phyloP scores from a whole-genome alignment of 1,140 invertebrate genomes.

The Drosophila nigromelanica region DNA sequence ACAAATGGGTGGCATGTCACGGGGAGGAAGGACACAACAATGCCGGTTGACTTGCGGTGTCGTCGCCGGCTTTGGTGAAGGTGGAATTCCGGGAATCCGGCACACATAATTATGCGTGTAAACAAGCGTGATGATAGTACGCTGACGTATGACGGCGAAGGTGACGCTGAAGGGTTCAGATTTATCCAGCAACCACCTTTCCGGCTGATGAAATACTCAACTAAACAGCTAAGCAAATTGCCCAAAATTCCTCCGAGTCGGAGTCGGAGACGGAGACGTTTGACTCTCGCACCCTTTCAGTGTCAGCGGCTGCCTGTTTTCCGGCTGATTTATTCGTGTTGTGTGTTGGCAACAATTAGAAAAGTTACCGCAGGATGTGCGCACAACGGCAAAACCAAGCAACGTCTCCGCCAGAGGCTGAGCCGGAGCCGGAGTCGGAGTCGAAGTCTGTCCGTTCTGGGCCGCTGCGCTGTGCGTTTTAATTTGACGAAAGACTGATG shows the following conservation, averaged over 20 bases:
- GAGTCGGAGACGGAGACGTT: neutral
- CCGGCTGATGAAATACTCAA: constrained; percentile 49
- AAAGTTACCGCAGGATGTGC: constrained; percentile 80
- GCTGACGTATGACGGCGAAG: constrained; percentile 67
- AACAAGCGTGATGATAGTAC: constrained; percentile 80
- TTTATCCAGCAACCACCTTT: constrained; percentile 18
- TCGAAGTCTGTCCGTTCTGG: constrained; percentile 38
- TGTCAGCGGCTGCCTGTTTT: constrained; percentile 36
- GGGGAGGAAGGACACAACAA: neutral
- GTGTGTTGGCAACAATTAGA: constrained; percentile 81
- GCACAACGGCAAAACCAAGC: constrained; percentile 20
- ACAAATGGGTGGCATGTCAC: neutral
- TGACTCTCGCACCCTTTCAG: constrained; percentile 26
- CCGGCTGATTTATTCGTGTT: constrained; percentile 81
- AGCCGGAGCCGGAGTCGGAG: constrained; percentile 18
- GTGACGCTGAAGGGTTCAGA: constrained; percentile 57
- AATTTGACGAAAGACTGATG: constrained; percentile 83
- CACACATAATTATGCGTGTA: constrained; percentile 79
- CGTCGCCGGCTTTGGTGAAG: neutral
- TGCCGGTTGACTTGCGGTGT: constrained; percentile 12
- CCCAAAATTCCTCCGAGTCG: constrained; percentile 49
- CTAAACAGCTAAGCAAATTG: constrained; percentile 70
- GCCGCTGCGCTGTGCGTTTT: constrained; percentile 70
- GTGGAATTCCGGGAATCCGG: constrained; percentile 61
- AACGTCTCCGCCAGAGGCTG: too few species aligned